A percentile compares a stretch with the other conserved stretches of the same genome.
Evolutionary conservation across 2,113 vertebrate genomes (phyloP).

Genomic region (Phodopus roborovskii): DNA sequence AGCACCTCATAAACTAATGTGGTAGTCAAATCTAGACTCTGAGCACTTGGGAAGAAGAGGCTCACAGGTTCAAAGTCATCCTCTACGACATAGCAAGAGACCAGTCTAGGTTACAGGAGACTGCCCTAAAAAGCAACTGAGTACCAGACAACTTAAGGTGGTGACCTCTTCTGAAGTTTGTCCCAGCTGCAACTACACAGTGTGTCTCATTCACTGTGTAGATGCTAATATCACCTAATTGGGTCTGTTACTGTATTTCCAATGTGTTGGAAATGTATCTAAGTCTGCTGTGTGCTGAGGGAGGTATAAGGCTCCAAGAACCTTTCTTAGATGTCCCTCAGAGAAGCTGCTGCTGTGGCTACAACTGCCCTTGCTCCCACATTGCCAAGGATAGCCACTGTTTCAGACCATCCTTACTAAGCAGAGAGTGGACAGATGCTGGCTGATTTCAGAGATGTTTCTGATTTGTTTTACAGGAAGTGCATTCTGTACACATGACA

Average conservation of each 20-base stretch:
- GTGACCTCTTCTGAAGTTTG: neutral
- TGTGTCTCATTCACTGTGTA: neutral
- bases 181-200: neutral
- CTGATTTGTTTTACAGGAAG: constrained; percentile 76
- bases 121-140: neutral
- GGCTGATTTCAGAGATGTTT: constrained; percentile 67
- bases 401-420: neutral
- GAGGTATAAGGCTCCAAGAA: neutral
- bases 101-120: neutral
- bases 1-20: neutral
- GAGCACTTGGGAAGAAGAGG: neutral
- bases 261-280: neutral
- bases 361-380: neutral
- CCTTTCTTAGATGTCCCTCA: neutral
- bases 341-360: neutral
- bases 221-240: neutral
- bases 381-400: neutral
- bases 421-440: constrained; percentile 30
- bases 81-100: neutral
- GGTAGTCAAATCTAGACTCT: neutral
- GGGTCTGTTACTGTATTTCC: neutral
- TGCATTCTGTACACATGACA: constrained; percentile 78
- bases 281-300: neutral
- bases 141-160: too few species aligned
- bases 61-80: neutral